A percentile compares a stretch with the other conserved stretches of the same genome.
Conservation (phyloP, 2,888 invertebrate species). For the Blera fallax region DNA sequence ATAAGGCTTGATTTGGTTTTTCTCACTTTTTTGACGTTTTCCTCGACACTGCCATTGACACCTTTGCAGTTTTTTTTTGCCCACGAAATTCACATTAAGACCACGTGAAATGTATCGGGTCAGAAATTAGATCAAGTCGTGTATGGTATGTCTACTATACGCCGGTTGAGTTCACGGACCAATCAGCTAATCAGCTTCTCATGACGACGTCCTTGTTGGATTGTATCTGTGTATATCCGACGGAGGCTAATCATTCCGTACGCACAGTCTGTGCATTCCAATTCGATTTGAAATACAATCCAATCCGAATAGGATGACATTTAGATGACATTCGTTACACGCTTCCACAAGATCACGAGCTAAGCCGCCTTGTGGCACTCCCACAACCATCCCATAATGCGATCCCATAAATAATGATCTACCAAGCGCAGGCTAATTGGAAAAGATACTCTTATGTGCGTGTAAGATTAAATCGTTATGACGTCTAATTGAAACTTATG, state of each 20-base stretch:
- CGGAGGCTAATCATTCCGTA: background rate
- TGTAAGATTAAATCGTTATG: slow-evolving; percentile 34
- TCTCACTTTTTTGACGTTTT: slow-evolving; percentile 4
- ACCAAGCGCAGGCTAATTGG: slow-evolving; percentile 37
- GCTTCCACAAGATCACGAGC: background rate
- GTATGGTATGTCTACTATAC: background rate
- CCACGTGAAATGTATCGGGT: slow-evolving; percentile 19
- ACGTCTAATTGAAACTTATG: slow-evolving; percentile 61
- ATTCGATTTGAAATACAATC: slow-evolving; percentile 22
- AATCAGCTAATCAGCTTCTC: background rate
- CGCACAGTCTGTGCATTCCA: slow-evolving; percentile 16
- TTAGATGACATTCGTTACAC: no score
- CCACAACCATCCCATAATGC: slow-evolving; percentile 14
- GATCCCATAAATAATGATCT: slow-evolving; percentile 19
- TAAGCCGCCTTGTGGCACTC: slow-evolving; percentile 41
- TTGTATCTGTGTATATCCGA: background rate
- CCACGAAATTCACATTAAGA: slow-evolving; percentile 14
- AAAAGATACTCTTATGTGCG: background rate
- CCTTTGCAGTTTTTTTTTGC: slow-evolving; percentile 21
- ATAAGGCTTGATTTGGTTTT: slow-evolving; percentile 3
- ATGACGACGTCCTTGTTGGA: background rate
- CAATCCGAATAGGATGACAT: background rate
- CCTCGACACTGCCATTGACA: slow-evolving; percentile 66
- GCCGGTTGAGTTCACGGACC: no score
- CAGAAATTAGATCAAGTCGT: slow-evolving; percentile 29